Percentiles rank a stretch among this genome's conserved stretches.
Evolutionary conservation across 2,888 invertebrate genomes (phyloP).

Genomic region (Agrochola lota): DNA sequence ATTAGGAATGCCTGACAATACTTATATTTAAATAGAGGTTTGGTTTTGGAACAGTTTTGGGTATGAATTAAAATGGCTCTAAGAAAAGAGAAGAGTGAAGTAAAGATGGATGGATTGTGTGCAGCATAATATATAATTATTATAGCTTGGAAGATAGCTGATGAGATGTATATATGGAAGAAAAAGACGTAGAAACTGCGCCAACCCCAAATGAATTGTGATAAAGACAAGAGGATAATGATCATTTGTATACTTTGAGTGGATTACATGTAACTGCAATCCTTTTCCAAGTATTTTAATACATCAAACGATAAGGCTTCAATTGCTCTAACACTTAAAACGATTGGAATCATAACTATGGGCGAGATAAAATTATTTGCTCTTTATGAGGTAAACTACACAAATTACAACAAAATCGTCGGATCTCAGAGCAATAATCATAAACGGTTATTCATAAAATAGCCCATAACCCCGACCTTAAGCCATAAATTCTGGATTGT

Average conservation of each 20-base stretch:
- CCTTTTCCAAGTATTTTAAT: not conserved
- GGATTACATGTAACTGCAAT: not conserved
- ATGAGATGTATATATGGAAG: not conserved
- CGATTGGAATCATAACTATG: constrained; percentile 1
- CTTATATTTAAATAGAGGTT: not conserved
- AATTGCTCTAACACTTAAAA: constrained; percentile 19
- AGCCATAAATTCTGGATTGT: constrained; percentile 71
- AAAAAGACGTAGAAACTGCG: no score
- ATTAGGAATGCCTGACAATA: not conserved
- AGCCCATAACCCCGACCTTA: constrained; percentile 46
- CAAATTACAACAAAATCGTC: constrained; percentile 29
- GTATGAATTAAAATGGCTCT: not conserved
- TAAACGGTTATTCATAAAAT: constrained; percentile 58
- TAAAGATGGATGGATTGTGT: not conserved
- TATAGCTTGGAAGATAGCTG: not conserved
- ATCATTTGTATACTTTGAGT: not conserved
- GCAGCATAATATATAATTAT: not conserved
- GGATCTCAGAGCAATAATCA: constrained; percentile 42
- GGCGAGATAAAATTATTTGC: constrained; percentile 11
- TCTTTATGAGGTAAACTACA: constrained; percentile 10
- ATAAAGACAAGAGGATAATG: not conserved
- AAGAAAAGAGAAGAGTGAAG: not conserved
- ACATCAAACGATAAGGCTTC: constrained; percentile 11
- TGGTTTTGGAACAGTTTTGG: not conserved
- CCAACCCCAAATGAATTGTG: not conserved